Evolutionary conservation across 1,140 invertebrate genomes (phyloP).

Genomic region (Adelges cooleyi): DNA sequence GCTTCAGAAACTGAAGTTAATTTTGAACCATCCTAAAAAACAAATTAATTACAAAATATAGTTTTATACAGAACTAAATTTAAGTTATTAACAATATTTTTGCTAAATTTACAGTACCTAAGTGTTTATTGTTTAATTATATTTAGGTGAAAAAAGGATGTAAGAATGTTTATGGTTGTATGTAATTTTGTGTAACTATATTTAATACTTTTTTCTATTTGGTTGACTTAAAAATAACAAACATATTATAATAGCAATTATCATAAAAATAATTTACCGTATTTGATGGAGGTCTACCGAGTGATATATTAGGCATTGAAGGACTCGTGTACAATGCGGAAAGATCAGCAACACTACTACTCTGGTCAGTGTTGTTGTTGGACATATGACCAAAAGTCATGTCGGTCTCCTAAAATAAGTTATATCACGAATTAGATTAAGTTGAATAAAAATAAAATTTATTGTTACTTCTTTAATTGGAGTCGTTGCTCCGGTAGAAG

Average conservation of each 20-base stretch:
- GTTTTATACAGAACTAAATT: too few relatives aligned
- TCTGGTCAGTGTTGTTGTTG: conserved; percentile 42
- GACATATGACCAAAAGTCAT: conserved; percentile 44
- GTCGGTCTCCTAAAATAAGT: conserved; percentile 42
- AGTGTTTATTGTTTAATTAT: too few relatives aligned
- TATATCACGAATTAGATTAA: background rate
- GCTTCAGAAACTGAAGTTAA: conserved; percentile 58
- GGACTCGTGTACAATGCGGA: conserved; percentile 77
- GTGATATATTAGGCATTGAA: conserved; percentile 90
- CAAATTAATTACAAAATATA: background rate
- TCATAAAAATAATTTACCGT: conserved; percentile 31
- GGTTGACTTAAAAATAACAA: too few relatives aligned
- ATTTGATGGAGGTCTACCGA: conserved; percentile 61
- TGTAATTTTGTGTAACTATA: too few relatives aligned
- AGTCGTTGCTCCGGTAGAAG: conserved; percentile 44
- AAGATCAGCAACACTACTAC: conserved; percentile 47
- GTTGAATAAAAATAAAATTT: background rate
- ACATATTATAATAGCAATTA: background rate
- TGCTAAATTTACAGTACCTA: too few relatives aligned
- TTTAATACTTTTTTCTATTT: too few relatives aligned
- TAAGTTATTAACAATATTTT: too few relatives aligned
- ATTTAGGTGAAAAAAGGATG: background rate
- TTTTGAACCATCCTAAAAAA: conserved; percentile 27
- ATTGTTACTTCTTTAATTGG: conserved; percentile 35
- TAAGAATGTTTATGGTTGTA: background rate